Conservation (phyloP, 1,140 invertebrate genomes). For the Charaxes varanes region DNA sequence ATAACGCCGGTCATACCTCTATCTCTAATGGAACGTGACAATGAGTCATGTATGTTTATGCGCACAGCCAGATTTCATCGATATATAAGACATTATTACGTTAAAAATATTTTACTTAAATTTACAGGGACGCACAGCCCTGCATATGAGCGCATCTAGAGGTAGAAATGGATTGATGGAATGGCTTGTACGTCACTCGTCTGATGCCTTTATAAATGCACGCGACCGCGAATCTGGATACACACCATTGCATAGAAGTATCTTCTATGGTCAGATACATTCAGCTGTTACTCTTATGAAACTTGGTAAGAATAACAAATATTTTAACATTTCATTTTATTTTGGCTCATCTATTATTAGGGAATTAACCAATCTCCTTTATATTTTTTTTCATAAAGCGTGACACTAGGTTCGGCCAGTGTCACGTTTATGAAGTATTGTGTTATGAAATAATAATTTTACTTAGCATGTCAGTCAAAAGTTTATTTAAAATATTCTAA, state of each 20-base stretch:
- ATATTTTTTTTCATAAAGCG: no score
- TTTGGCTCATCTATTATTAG: no score
- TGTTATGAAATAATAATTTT: no score
- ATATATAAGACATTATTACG: no score
- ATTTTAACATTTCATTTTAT: background rate
- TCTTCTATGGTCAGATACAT: conserved; percentile 85
- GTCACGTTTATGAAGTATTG: no score
- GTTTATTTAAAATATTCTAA: conserved; percentile 1
- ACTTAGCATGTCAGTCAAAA: no score
- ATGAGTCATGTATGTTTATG: no score
- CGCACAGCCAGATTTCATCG: no score
- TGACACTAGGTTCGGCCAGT: no score
- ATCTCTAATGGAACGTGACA: no score
- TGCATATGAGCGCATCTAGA: conserved; percentile 82
- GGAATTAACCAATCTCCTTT: no score
- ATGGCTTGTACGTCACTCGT: conserved; percentile 78
- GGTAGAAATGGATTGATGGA: conserved; percentile 78
- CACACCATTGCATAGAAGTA: conserved; percentile 82
- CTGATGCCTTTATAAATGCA: conserved; percentile 75
- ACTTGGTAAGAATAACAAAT: conserved; percentile 50
- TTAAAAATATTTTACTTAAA: conserved; percentile 5
- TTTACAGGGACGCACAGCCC: conserved; percentile 75
- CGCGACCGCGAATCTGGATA: conserved; percentile 84
- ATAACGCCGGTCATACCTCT: no score
- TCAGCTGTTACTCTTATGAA: conserved; percentile 78